These are phyloP conservation scores for Halichoerus grypus DNA, from an alignment of 2,113 vertebrate genomes.

Conservation along the genomic window DNA sequence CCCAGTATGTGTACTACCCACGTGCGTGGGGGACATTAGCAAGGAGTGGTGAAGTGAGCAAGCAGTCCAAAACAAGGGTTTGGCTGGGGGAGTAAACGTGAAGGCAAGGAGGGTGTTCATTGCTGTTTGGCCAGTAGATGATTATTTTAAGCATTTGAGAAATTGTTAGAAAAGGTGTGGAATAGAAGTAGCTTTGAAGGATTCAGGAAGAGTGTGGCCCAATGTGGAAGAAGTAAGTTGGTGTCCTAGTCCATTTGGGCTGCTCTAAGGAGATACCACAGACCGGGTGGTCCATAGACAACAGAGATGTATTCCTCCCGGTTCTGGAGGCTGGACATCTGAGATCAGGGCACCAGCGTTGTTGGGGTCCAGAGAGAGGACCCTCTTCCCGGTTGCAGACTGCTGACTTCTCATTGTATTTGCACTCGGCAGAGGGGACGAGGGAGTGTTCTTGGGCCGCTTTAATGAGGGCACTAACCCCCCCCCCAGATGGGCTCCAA, in stretches of 20 bases:
- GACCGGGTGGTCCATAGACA: background rate
- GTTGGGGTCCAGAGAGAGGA: background rate
- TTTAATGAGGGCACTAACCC: background rate
- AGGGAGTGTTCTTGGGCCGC: background rate
- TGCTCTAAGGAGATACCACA: background rate
- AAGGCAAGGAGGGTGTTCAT: background rate
- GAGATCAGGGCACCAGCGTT: background rate
- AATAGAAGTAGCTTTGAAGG: background rate
- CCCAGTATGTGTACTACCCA: no score
- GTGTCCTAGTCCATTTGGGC: fast-evolving
- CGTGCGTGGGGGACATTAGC: background rate
- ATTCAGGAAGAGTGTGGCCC: background rate
- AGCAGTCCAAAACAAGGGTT: background rate
- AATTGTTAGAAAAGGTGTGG: background rate
- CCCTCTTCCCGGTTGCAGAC: background rate
- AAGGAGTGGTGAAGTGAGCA: background rate
- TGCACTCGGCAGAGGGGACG: background rate
- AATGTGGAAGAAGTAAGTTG: background rate
- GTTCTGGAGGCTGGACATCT: background rate
- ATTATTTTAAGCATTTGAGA: background rate
- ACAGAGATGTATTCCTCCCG: background rate
- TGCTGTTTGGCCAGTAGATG: background rate
- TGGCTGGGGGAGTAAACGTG: background rate
- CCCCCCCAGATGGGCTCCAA: no score
- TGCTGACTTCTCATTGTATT: background rate